Evolutionary conservation across 2,888 invertebrate genomes (phyloP).

Genomic region (Ormia ochracea): DNA sequence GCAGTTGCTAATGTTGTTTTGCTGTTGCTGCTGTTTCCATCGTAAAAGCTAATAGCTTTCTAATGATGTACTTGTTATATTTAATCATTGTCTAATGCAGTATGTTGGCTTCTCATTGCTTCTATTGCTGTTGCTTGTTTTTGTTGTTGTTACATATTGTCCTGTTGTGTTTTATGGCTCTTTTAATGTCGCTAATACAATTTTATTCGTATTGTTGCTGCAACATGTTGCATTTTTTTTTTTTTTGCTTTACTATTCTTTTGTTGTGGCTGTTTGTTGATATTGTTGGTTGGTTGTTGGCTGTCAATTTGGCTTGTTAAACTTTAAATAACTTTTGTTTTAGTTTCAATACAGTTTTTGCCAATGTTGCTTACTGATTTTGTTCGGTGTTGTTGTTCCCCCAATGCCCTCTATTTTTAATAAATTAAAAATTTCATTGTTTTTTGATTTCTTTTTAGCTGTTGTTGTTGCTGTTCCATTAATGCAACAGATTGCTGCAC

Average conservation of each 20-base stretch:
- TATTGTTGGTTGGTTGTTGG: constrained; percentile 61
- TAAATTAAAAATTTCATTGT: constrained; percentile 62
- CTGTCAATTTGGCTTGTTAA: constrained; percentile 63
- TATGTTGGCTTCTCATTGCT: neutral
- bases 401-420: constrained; percentile 51
- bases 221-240: constrained; percentile 44
- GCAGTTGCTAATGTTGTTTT: constrained; percentile 16
- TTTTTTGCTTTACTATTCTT: constrained; percentile 42
- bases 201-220: constrained; percentile 65
- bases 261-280: constrained; percentile 61
- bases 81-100: constrained; percentile 60
- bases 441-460: constrained; percentile 17
- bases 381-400: constrained; percentile 8
- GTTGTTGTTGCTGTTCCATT: neutral
- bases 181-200: constrained; percentile 64
- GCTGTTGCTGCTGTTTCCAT: constrained; percentile 5
- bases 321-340: constrained; percentile 52
- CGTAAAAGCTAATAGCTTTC: constrained; percentile 64
- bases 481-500: constrained; percentile 34
- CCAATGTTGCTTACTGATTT: constrained; percentile 12
- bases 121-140: constrained; percentile 9
- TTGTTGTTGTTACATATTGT: constrained; percentile 57
- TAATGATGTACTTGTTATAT: constrained; percentile 63
- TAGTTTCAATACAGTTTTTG: neutral
- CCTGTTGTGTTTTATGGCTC: constrained; percentile 62